These are phyloP conservation scores for Eurystomus gularis DNA, from an alignment of 2,113 vertebrate species.

Conservation along the genomic window DNA sequence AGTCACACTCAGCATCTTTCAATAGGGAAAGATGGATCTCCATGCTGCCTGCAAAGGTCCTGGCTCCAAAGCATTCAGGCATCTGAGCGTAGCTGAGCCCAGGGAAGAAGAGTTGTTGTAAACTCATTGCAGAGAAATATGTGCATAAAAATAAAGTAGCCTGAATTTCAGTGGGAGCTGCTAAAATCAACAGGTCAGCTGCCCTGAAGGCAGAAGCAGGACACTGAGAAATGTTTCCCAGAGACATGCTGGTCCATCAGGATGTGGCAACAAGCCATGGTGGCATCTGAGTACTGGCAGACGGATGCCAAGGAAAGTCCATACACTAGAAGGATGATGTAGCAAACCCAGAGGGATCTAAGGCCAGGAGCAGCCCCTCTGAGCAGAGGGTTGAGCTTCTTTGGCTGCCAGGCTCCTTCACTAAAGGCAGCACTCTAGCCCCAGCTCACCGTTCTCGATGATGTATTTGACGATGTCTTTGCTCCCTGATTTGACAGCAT, in stretches of 20 bases:
- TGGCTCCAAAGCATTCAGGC: background rate
- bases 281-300: background rate
- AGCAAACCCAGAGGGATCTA: background rate
- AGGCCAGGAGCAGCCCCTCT: background rate
- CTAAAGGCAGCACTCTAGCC: background rate
- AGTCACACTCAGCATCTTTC: background rate
- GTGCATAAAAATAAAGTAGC: conserved; percentile 1
- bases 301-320: background rate
- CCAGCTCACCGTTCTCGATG: conserved; percentile 84
- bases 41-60: background rate
- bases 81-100: background rate
- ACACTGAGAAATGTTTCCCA: background rate
- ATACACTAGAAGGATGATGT: background rate
- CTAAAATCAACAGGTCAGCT: background rate
- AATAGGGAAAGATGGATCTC: background rate
- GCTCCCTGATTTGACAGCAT: conserved; percentile 85
- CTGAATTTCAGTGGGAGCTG: background rate
- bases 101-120: background rate
- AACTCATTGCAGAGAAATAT: background rate
- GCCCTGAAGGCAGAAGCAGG: background rate
- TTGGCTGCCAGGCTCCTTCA: background rate
- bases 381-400: background rate
- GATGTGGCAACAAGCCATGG: background rate
- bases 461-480: conserved; percentile 93
- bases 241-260: background rate